Conservation (phyloP, 1,140 invertebrate genomes). For the Brachionus calyciflorus region DNA sequence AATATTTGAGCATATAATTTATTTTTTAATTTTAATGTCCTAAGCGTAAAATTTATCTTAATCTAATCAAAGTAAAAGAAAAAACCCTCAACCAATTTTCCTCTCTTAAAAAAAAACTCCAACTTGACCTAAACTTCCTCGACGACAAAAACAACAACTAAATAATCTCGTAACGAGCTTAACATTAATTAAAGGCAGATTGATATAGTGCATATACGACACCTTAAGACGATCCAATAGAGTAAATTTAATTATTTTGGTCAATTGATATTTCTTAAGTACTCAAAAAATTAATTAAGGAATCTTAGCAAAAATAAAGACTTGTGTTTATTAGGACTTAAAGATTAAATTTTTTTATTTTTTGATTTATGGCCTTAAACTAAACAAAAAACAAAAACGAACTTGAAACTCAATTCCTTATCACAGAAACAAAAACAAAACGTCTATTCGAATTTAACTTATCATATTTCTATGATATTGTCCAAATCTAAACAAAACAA, state of each 20-base stretch:
- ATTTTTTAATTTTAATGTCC: neutral
- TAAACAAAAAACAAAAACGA: slow-evolving; percentile 37
- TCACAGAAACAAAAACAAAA: neutral
- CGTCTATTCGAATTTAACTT: slow-evolving; percentile 32
- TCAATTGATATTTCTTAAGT: neutral
- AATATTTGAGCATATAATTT: slow-evolving; percentile 33
- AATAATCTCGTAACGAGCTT: no score
- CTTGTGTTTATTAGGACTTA: no score
- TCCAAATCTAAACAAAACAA: neutral
- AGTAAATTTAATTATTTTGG: neutral
- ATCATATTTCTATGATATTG: slow-evolving; percentile 36
- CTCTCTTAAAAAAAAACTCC: no score
- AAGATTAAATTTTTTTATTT: neutral
- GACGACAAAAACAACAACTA: no score
- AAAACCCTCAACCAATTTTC: no score
- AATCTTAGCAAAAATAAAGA: neutral
- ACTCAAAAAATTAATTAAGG: slow-evolving; percentile 30
- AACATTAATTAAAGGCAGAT: no score
- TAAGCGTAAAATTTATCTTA: neutral
- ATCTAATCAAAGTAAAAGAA: no score
- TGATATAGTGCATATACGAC: neutral
- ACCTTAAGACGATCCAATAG: neutral
- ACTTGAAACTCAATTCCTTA: slow-evolving; percentile 28
- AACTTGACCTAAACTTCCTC: no score
- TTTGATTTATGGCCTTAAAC: slow-evolving; percentile 41